Percentiles rank a stretch among this genome's conserved stretches.
Evolutionary conservation across 2,797 vertebrate genomes (phyloP).

Genomic region (Tachyglossus aculeatus): DNA sequence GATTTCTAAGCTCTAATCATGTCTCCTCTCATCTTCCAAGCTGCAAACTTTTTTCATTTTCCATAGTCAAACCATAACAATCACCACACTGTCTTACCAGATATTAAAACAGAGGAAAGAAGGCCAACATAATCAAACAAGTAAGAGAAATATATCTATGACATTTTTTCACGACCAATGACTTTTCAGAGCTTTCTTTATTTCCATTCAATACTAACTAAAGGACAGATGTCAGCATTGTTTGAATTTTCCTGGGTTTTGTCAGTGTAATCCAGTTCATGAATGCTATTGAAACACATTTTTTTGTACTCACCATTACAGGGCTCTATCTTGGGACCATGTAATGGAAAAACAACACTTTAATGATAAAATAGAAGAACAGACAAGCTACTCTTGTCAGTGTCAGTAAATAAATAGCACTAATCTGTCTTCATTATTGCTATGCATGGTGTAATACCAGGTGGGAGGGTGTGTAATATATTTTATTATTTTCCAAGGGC

Average conservation of each 20-base stretch:
- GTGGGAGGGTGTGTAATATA: slow-evolving; percentile 51
- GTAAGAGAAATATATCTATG: not conserved
- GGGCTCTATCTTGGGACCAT: slow-evolving; percentile 40
- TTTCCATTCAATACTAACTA: not conserved
- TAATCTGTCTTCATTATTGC: slow-evolving; percentile 86
- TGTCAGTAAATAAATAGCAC: slow-evolving; percentile 80
- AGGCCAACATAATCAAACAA: not conserved
- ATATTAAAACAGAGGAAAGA: not conserved
- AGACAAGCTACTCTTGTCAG: slow-evolving; percentile 65
- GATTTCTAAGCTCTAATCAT: too few relatives aligned
- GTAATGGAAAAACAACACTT: slow-evolving; percentile 62
- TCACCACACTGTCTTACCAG: not conserved
- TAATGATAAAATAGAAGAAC: slow-evolving; percentile 62
- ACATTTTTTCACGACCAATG: not conserved
- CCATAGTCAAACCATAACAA: not conserved
- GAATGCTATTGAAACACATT: slow-evolving; percentile 16
- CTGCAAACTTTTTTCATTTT: too few relatives aligned
- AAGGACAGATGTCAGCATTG: slow-evolving; percentile 2
- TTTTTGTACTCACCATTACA: slow-evolving; percentile 42
- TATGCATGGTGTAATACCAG: slow-evolving; percentile 58
- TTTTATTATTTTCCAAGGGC: slow-evolving; percentile 48
- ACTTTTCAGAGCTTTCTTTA: slow-evolving; percentile 1
- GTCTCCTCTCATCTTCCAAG: too few relatives aligned
- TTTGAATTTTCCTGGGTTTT: slow-evolving; percentile 16
- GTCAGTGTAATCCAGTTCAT: slow-evolving; percentile 9